These are phyloP conservation scores for Cariama cristata DNA, from an alignment of 2,113 vertebrate species.

Conservation along the genomic window DNA sequence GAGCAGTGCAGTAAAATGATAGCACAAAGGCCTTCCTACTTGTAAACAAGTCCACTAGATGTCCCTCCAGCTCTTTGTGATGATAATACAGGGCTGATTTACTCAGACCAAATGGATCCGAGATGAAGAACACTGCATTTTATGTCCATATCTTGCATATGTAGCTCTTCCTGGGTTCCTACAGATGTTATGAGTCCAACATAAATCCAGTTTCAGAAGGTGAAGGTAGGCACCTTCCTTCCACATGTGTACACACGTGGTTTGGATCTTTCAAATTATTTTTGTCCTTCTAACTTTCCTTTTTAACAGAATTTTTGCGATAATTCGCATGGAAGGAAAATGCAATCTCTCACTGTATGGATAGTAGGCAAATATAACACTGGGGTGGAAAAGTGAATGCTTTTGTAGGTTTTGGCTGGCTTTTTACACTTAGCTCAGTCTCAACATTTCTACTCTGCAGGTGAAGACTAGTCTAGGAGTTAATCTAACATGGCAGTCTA, in stretches of 20 bases:
- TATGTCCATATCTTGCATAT: background rate
- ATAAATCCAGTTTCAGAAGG: background rate
- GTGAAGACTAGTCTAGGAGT: background rate
- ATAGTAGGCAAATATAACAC: background rate
- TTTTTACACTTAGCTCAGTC: background rate
- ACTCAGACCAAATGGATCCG: background rate
- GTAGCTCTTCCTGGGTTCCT: background rate
- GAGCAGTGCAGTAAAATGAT: background rate
- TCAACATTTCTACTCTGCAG: background rate
- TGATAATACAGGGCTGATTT: background rate
- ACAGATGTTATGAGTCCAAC: background rate
- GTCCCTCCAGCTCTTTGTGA: constrained; percentile 51
- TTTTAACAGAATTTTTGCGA: background rate
- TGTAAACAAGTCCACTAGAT: constrained; percentile 54
- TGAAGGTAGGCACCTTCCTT: background rate
- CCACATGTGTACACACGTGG: background rate
- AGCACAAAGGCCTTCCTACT: background rate
- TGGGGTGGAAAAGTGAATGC: background rate
- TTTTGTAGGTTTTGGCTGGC: background rate
- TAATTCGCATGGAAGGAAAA: background rate
- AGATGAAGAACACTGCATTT: background rate
- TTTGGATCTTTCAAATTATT: background rate
- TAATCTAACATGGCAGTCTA: background rate
- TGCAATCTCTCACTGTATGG: background rate
- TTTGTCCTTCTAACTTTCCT: background rate